Percentiles rank a stretch among this genome's conserved stretches.
Conservation (phyloP, 2,797 vertebrate genomes). For the Aulostomus chinensis region DNA sequence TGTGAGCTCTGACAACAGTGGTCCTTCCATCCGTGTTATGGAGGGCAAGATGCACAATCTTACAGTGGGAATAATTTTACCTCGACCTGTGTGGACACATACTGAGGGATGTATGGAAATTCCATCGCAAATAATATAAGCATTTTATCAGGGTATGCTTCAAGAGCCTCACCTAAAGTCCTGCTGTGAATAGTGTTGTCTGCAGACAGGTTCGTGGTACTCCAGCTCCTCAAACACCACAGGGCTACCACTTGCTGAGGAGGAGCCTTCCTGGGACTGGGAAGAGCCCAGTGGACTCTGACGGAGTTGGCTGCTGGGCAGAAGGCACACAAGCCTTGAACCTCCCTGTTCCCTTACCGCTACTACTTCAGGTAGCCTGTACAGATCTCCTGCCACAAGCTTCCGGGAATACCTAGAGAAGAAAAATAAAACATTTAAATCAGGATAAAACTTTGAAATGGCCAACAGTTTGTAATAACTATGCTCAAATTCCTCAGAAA, state of each 20-base stretch:
- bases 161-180: slow-evolving; percentile 85
- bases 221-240: slow-evolving; percentile 96
- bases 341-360: slow-evolving; percentile 90
- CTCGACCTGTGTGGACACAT: too few species aligned
- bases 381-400: slow-evolving; percentile 86
- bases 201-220: slow-evolving; percentile 95
- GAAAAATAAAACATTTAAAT: neutral
- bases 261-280: slow-evolving; percentile 91
- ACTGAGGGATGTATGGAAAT: too few species aligned
- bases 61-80: too few species aligned
- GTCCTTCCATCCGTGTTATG: too few species aligned
- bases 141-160: too few species aligned
- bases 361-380: slow-evolving; percentile 89
- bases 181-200: slow-evolving; percentile 85
- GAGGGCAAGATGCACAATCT: too few species aligned
- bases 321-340: slow-evolving; percentile 89
- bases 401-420: slow-evolving; percentile 87
- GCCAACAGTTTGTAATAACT: neutral
- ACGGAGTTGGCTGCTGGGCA: slow-evolving; percentile 87
- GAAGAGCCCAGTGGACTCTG: slow-evolving; percentile 94
- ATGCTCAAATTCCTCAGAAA: neutral
- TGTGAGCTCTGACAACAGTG: too few species aligned
- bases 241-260: slow-evolving; percentile 90
- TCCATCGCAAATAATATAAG: too few species aligned
- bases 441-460: neutral